Percentiles rank a stretch among this genome's conserved stretches.
These are phyloP conservation scores for Poeciliopsis turneri DNA, from an alignment of 2,797 vertebrate genomes.

Conservation along the genomic window DNA sequence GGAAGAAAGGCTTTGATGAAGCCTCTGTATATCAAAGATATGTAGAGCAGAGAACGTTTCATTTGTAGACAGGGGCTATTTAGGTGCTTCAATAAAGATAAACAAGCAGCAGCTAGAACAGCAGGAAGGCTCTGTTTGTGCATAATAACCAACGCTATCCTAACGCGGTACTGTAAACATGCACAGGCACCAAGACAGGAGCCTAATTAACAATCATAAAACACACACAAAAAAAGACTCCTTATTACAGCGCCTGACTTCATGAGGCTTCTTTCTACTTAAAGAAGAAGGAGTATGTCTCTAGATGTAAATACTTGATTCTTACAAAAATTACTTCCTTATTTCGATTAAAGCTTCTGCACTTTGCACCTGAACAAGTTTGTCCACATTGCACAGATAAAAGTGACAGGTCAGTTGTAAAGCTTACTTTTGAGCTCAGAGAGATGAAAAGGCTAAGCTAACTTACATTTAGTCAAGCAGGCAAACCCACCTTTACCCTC, in stretches of 20 bases:
- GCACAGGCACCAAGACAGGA: constrained; percentile 32
- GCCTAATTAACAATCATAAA: constrained; percentile 58
- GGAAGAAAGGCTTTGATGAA: constrained; percentile 15
- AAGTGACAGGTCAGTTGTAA: not conserved
- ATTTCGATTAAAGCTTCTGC: constrained; percentile 10
- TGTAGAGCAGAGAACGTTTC: constrained; percentile 2
- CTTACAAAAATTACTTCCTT: not conserved
- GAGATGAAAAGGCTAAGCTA: not conserved
- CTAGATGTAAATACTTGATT: not conserved
- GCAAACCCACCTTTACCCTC: constrained; percentile 18
- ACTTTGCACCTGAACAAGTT: constrained; percentile 40
- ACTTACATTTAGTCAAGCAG: not conserved
- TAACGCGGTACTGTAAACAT: constrained; percentile 48
- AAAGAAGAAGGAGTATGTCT: not conserved
- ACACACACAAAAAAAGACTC: not conserved
- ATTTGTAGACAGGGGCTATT: constrained; percentile 3
- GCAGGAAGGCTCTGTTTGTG: constrained; percentile 57
- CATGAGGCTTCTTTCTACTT: constrained; percentile 7
- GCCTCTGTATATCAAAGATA: constrained; percentile 17
- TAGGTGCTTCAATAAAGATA: constrained; percentile 34
- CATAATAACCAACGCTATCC: constrained; percentile 50
- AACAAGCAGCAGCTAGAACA: constrained; percentile 37
- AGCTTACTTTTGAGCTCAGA: constrained; percentile 13
- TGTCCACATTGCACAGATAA: constrained; percentile 51
- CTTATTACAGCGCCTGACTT: constrained; percentile 12